Percentiles rank a stretch among this genome's conserved stretches.
These are phyloP conservation scores for Acanthosepion lycidas DNA, from an alignment of 2,888 invertebrate genomes.

Conservation along the genomic window DNA sequence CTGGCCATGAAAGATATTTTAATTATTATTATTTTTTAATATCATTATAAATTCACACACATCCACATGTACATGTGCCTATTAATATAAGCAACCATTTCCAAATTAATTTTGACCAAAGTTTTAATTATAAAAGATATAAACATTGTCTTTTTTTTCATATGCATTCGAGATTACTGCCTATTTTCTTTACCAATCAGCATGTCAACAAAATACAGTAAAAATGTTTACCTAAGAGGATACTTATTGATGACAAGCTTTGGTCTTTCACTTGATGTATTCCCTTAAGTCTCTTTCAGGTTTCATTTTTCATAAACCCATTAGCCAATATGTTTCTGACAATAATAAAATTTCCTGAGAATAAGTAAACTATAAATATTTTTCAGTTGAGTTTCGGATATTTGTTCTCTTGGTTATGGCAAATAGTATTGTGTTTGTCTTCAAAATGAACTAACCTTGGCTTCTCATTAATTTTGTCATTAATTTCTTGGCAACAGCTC, in stretches of 20 bases:
- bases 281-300: neutral
- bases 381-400: neutral
- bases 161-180: too few species aligned
- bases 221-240: neutral
- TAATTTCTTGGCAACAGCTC: neutral
- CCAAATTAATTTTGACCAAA: too few species aligned
- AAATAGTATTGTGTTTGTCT: neutral
- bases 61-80: too few species aligned
- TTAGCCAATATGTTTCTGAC: neutral
- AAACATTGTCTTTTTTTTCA: too few species aligned
- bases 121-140: too few species aligned
- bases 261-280: neutral
- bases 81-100: too few species aligned
- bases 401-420: neutral
- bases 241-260: neutral
- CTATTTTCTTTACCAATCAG: neutral
- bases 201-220: neutral
- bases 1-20: too few species aligned
- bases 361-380: neutral
- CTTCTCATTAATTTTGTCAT: neutral
- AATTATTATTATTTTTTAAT: too few species aligned
- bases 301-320: conserved; percentile 9
- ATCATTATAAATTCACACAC: too few species aligned
- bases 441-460: neutral
- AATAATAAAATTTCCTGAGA: neutral